These are phyloP conservation scores for Siphamia tubifer DNA, from an alignment of 2,113 vertebrate species.

Conservation along the genomic window DNA sequence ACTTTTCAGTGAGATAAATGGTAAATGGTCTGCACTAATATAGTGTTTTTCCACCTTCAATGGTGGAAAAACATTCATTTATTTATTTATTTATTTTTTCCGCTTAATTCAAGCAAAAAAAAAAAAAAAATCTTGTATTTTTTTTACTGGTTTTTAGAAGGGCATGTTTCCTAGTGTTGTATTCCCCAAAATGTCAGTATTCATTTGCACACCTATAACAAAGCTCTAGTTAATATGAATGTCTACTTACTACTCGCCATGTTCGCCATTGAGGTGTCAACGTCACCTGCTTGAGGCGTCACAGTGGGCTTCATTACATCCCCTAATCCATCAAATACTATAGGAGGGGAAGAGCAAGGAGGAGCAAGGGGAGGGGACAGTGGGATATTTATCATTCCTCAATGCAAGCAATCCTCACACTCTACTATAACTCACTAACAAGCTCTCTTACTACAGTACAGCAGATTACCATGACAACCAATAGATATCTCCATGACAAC, in stretches of 20 bases:
- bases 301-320: conserved; percentile 96
- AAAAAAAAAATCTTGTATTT: too few species aligned
- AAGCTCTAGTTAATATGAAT: conserved; percentile 1
- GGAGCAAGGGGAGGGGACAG: conserved; percentile 64
- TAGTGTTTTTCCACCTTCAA: too few species aligned
- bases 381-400: conserved; percentile 48
- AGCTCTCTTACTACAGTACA: conserved; percentile 39
- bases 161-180: not conserved
- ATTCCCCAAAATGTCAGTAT: not conserved
- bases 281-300: conserved; percentile 89
- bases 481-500: conserved; percentile 67
- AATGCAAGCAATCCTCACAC: conserved; percentile 39
- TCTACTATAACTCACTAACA: conserved; percentile 26
- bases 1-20: too few species aligned
- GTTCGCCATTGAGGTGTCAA: conserved; percentile 95
- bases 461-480: conserved; percentile 62
- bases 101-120: too few species aligned
- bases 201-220: not conserved
- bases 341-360: conserved; percentile 5
- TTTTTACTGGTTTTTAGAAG: too few species aligned
- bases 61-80: too few species aligned
- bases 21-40: too few species aligned
- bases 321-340: conserved; percentile 97
- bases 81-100: too few species aligned
- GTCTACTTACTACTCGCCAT: conserved; percentile 95